Evolutionary conservation across 1,140 invertebrate genomes (phyloP), one percentile per base, ranked within the genome.

Genomic region (Drosophila kurseongensis): DNA sequence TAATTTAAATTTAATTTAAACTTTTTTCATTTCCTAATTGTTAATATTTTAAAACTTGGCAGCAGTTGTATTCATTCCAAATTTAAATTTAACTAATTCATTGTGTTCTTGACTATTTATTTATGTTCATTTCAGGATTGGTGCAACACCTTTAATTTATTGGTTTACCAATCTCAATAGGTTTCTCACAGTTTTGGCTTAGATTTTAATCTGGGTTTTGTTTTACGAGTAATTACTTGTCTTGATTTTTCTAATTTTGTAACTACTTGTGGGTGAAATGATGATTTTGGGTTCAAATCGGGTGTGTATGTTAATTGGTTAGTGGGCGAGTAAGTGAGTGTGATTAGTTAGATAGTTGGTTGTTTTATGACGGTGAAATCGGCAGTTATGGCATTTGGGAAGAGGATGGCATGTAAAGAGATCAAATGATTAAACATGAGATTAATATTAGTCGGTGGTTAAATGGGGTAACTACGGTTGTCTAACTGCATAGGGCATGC

Each of bases 351-450:
- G 58, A 32, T 61, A 18, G 45, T 67, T 60, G 14, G 59, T 32
- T 67, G 44, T 54, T 62, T 47, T 47, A 45, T 29, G 40, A 44
- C 47, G 65, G 48, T 69, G 23, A 56, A 47, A 57, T 68, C 66
- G 60, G 57, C 82, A 71, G 47, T 67, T 44, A 52, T 68, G 54
- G 67, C 69, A 72, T 73, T 56, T 88, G 69, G 78, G 82, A 78
- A 55, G 77, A 85, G 89, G 75, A 91, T 90, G 88, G 86, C 79
- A 92, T 85, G 80, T 89, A 90, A 86, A 91, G 63, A 84, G 83
- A 81, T 74, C 63, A 71, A 82, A 85, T 81, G 75, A 71, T 52
- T 81, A 59, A 36, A 55, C 44, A 81, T 85, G 78, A 86, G 63
- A 66, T 74, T 75, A 55, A 56, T 9, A 35, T 80, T 77, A 84